Base-by-base conservation (phyloP, 2,888 invertebrate species). In the Alloplasta piceator region DNA sequence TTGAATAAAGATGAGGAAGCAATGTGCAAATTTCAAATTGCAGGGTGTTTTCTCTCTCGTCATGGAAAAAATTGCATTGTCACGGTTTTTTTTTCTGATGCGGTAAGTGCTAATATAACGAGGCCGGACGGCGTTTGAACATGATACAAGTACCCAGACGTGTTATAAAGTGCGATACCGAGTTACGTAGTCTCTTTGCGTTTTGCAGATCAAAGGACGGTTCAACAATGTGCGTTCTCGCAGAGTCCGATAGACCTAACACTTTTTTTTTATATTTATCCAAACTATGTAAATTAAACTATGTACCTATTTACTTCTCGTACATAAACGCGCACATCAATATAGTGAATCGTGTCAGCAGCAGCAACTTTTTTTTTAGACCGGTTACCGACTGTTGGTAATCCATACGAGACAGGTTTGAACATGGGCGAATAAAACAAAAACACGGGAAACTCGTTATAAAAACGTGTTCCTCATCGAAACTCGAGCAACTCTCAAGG, bases 151-250 rank as follows among this genome's bases (percentile, higher is more conserved):
- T 71, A 58, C 38, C 66, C 41, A 60, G 66, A 75, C 52, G 12
- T 63, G 43, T 55, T 63, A 61, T 68, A 50, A 41, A 41, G 43
- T 56, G 36, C 12, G 12, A 39, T 55, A 39, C 38, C 41, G 46
- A 14, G 63, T 56, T 70, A 55, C 26, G 38, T n/a, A 48, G 63
- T 61, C 70, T 56, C 63, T 70, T 70, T 56, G 26, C 63, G 46
- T 76, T 64, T 76, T 70, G 12, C 56, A 64, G 38, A 70, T 76
- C 76, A 76, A 70, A 76, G 70, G 56, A 56, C 38, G 63, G 50
- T 70, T 55, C 56, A 63, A 63, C 76, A 64, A 70, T 64, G 56
- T 70, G 70, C 70, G 63, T 76, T 43, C 41, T 55, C 41, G 55
- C 63, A 70, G 61, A 68, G 46, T 36, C 68, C 36, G 52, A 68